A percentile compares a stretch with the other conserved stretches of the same genome.
Evolutionary conservation across 2,797 vertebrate species (phyloP).

Genomic region (Cyclopterus lumpus): DNA sequence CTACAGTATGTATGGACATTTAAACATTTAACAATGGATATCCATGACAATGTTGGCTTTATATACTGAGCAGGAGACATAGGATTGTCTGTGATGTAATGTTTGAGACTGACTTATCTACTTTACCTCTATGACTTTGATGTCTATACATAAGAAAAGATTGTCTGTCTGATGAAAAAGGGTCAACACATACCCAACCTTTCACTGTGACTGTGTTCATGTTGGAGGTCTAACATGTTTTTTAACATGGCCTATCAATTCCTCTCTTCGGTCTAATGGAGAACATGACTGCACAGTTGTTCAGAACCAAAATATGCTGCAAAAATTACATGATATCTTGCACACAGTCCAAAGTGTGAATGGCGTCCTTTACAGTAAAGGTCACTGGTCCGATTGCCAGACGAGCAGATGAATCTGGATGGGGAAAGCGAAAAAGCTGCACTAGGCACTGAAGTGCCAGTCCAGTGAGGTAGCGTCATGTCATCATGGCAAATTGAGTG

Average conservation of each 20-base stretch:
- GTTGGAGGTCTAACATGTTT: neutral
- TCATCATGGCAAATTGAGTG: too few relatives aligned
- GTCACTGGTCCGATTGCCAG: slow-evolving; percentile 4
- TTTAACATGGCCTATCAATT: neutral
- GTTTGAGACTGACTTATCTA: slow-evolving; percentile 7
- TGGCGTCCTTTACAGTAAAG: slow-evolving; percentile 21
- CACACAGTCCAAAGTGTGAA: neutral
- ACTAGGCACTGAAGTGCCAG: neutral
- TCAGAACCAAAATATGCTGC: neutral
- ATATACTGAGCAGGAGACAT: neutral
- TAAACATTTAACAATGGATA: slow-evolving; percentile 20
- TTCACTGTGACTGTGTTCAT: neutral
- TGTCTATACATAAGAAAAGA: slow-evolving; percentile 7
- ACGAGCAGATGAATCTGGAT: slow-evolving; percentile 12
- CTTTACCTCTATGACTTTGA: slow-evolving; percentile 8
- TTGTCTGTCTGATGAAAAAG: neutral
- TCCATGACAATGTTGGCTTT: neutral
- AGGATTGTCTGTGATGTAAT: neutral
- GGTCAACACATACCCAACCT: slow-evolving; percentile 1
- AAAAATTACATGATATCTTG: neutral
- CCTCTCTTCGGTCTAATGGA: neutral
- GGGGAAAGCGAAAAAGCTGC: slow-evolving; percentile 18
- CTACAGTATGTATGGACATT: slow-evolving; percentile 33
- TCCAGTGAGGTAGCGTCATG: too few relatives aligned
- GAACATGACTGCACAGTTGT: neutral